A percentile compares a stretch with the other conserved stretches of the same genome.
Conservation (phyloP, 2,888 invertebrate genomes). For the Sphinx pinastri region DNA sequence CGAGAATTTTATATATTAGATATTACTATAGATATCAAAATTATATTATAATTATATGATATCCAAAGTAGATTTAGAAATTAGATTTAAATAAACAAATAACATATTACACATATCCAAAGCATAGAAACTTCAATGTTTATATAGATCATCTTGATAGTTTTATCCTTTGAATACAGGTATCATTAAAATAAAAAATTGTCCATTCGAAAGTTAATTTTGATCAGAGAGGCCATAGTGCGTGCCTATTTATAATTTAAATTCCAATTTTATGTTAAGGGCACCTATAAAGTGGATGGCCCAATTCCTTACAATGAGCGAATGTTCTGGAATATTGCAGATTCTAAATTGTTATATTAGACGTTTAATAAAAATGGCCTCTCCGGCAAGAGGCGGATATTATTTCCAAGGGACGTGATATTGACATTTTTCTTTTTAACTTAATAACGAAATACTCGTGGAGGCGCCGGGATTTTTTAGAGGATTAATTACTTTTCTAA, state of each 20-base stretch:
- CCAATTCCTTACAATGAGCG: background rate
- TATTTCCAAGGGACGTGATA: constrained; percentile 17
- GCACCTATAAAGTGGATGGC: background rate
- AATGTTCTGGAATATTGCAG: constrained; percentile 21
- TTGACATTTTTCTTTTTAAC: constrained; percentile 26
- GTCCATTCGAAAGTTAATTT: no score
- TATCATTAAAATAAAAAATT: no score
- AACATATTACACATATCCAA: no score
- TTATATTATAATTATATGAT: no score
- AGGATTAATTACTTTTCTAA: background rate
- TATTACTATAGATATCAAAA: no score
- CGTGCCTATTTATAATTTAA: background rate
- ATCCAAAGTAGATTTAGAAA: no score
- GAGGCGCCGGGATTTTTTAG: background rate
- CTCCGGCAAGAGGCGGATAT: constrained; percentile 27
- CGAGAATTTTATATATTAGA: no score
- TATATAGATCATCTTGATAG: no score
- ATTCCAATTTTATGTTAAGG: background rate
- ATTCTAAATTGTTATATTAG: constrained; percentile 29
- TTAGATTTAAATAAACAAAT: no score
- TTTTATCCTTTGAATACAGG: no score
- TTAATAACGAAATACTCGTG: constrained; percentile 6
- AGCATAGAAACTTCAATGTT: no score
- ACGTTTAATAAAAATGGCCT: constrained; percentile 29
- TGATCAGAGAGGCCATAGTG: background rate